phyloP scores from a whole-genome alignment of 1,140 invertebrate genomes.

The Bombus waltoni region DNA sequence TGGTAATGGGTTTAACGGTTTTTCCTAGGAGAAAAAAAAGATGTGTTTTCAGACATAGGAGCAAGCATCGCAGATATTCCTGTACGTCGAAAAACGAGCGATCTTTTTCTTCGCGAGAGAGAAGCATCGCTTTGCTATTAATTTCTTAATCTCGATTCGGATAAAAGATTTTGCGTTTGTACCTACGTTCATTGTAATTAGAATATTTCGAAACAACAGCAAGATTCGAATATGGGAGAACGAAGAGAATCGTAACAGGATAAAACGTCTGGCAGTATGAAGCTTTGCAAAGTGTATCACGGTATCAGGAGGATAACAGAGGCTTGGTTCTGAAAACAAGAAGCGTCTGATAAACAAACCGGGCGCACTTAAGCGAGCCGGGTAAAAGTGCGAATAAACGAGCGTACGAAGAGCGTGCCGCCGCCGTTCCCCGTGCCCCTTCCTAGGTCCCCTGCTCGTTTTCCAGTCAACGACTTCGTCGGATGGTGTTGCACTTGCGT shows the following conservation, averaged over 20 bases:
- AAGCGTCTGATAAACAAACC: constrained; percentile 36
- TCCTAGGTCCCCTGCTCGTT: constrained; percentile 26
- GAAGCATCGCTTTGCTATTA: neutral
- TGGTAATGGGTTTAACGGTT: constrained; percentile 28
- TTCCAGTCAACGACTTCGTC: constrained; percentile 58
- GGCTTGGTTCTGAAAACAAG: neutral
- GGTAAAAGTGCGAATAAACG: constrained; percentile 56
- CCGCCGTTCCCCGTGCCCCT: neutral
- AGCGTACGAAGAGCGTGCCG: constrained; percentile 5
- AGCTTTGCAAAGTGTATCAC: neutral
- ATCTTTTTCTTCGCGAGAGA: neutral
- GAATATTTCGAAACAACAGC: too few species aligned
- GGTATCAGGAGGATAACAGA: neutral
- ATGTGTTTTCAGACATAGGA: neutral
- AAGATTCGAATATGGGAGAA: too few species aligned
- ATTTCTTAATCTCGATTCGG: neutral
- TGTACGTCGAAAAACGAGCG: neutral
- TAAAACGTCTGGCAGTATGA: neutral
- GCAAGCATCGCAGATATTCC: neutral
- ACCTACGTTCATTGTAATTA: too few species aligned
- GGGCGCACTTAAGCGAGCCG: constrained; percentile 22
- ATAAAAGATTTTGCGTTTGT: neutral
- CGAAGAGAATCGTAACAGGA: too few species aligned
- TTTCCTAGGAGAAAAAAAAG: neutral
- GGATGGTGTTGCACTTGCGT: constrained; percentile 46